Conservation (phyloP, 2,797 vertebrate species). For the Pseudochromis fuscus region DNA sequence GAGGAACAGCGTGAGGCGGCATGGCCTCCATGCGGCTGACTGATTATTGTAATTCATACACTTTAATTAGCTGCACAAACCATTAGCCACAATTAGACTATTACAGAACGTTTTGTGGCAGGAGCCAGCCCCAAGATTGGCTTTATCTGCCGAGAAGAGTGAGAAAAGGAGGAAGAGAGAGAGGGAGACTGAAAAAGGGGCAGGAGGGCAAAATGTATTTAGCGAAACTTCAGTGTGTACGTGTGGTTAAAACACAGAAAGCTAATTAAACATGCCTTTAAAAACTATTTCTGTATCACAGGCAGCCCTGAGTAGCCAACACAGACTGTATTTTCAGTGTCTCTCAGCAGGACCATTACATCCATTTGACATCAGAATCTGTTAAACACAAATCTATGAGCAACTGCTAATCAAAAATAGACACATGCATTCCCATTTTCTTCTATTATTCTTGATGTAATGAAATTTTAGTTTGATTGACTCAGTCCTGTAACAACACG, state of each 20-base stretch:
- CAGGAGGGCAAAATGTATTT: slow-evolving; percentile 39
- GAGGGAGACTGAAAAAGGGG: slow-evolving; percentile 7
- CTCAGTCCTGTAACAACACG: slow-evolving; percentile 8
- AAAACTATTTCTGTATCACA: slow-evolving; percentile 2
- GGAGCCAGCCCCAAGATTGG: slow-evolving; percentile 81
- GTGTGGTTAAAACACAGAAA: slow-evolving; percentile 29
- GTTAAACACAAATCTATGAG: not conserved
- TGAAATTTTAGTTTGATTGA: slow-evolving; percentile 24
- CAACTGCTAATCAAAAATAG: slow-evolving; percentile 4
- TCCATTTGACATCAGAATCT: slow-evolving; percentile 11
- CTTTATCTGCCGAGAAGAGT: slow-evolving; percentile 73
- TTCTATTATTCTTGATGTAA: slow-evolving; percentile 9
- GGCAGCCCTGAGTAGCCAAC: not conserved
- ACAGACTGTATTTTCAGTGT: not conserved
- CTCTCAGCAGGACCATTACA: not conserved
- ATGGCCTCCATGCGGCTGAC: slow-evolving; percentile 91
- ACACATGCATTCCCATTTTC: not conserved
- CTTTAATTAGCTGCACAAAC: slow-evolving; percentile 99
- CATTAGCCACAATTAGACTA: slow-evolving; percentile 99
- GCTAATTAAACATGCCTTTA: slow-evolving; percentile 12
- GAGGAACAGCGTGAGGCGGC: slow-evolving; percentile 74
- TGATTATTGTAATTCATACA: slow-evolving; percentile 99
- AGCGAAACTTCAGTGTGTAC: slow-evolving; percentile 32
- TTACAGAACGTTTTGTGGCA: slow-evolving; percentile 99
- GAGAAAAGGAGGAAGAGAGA: slow-evolving; percentile 21